Evolutionary conservation across 2,113 vertebrate genomes (phyloP).

Genomic region (Echinops telfairi): DNA sequence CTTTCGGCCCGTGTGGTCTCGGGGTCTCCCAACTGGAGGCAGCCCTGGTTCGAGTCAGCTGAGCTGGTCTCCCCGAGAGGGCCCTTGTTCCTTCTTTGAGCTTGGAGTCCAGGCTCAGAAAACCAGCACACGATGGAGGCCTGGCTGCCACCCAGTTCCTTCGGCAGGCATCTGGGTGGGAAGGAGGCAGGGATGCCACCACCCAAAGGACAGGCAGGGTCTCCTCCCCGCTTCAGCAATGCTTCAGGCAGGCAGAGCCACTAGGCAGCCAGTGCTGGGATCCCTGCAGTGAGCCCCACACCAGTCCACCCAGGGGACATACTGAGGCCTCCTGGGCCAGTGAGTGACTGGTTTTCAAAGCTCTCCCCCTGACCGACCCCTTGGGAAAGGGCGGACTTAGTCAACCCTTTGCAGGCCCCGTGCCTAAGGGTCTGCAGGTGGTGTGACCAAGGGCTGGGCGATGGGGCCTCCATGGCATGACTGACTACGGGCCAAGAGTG

Average conservation of each 20-base stretch:
- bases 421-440: not conserved
- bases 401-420: not conserved
- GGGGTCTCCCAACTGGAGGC: too few relatives aligned
- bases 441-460: not conserved
- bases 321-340: accelerated
- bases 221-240: not conserved
- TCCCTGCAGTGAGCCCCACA: too few relatives aligned
- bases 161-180: too few relatives aligned
- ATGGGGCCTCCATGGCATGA: not conserved
- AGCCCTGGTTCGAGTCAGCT: too few relatives aligned
- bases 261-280: too few relatives aligned
- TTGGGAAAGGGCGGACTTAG: not conserved
- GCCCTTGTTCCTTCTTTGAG: too few relatives aligned
- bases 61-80: too few relatives aligned
- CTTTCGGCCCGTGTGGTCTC: too few relatives aligned
- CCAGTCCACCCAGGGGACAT: too few relatives aligned
- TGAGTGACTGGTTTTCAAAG: not conserved
- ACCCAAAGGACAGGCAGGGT: not conserved
- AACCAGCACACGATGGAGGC: too few relatives aligned
- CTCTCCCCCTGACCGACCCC: not conserved
- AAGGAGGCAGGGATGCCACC: not conserved
- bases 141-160: too few relatives aligned
- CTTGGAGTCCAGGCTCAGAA: not conserved
- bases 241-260: not conserved
- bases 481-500: too few relatives aligned